phyloP scores from a whole-genome alignment of 2,888 invertebrate genomes.

The Drosophila setosimentum region DNA sequence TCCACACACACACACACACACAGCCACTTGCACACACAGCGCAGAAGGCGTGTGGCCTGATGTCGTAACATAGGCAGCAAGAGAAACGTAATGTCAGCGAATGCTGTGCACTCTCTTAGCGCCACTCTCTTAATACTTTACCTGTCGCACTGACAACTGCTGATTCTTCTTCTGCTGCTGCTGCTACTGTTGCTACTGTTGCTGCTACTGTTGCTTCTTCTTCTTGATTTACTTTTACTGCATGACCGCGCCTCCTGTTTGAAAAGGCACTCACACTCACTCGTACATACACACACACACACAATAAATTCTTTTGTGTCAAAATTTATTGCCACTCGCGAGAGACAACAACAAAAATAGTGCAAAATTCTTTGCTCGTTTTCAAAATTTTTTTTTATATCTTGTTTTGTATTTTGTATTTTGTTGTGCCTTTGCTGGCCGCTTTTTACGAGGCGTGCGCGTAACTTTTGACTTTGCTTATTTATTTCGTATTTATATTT shows the following conservation, averaged over 20 bases:
- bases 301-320: constrained; percentile 61
- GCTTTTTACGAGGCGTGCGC: constrained; percentile 59
- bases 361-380: constrained; percentile 56
- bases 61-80: constrained; percentile 70
- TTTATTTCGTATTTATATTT: constrained; percentile 17
- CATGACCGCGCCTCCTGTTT: constrained; percentile 68
- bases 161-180: constrained; percentile 35
- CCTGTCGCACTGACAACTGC: constrained; percentile 63
- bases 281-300: constrained; percentile 28
- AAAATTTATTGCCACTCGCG: constrained; percentile 78
- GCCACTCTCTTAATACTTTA: constrained; percentile 53
- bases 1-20: constrained; percentile 40
- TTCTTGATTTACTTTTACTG: constrained; percentile 36
- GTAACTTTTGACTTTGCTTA: constrained; percentile 58
- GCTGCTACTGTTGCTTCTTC: constrained; percentile 10
- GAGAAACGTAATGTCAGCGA: constrained; percentile 14
- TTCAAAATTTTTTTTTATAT: constrained; percentile 28
- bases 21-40: constrained; percentile 20
- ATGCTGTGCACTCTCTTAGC: constrained; percentile 44
- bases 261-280: constrained; percentile 39
- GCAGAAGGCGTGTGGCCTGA: constrained; percentile 59
- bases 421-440: constrained; percentile 45
- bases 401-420: constrained; percentile 32
- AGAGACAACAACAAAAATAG: constrained; percentile 60
- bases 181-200: constrained; percentile 24